Base-by-base conservation (phyloP, 2,797 vertebrate species). In the Melanotaenia maccullochi region DNA sequence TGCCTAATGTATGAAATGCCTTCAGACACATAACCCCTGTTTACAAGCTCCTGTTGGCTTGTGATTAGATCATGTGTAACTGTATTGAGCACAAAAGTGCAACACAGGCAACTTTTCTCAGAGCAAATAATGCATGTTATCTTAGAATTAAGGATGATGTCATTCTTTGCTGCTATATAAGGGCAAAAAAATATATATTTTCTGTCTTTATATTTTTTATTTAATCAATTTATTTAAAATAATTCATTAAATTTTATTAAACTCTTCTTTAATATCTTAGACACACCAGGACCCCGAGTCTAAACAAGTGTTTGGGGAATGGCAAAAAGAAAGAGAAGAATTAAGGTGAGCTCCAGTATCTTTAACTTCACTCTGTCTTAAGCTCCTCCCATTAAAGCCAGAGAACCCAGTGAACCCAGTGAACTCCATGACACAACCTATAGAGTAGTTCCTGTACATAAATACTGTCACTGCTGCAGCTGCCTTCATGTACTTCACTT, bases 261-360 rank as follows among this genome's bases (percentile, higher is more conserved):
- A 0, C 0, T 76, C 11, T 40, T 69, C 4, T 65, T 60, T 25
- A 24, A 59, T 67, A 20, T 83, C 16, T 4, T 42, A 96, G 96
- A 92, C 81, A 38, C 92, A 95, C 68, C 91, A 87, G 18, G 96
- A 96, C 47, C 71, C 89, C 0, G 93, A 93, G 59, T 95, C 94
- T 9, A 92, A 91, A 81, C 78, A 90, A 47, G 90, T 96, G 76
- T 89, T 96, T 62, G 81, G 92, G 75, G 95, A 96, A 72, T 96
- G 96, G 96, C 90, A 95, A 77, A 94, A 94, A 36, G 96, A 96
- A 79, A 87, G 96, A 64, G 94, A 96, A 47, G 96, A 96, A 73
- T 93, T 96, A 60, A 90, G 94, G 96, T 95, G 49, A 88, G 85
- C 74, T 28, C 4, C 2, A 0, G 30, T 58, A 18, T 36, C 38